phyloP scores from a whole-genome alignment of 2,888 invertebrate genomes.

The Pocota personata region DNA sequence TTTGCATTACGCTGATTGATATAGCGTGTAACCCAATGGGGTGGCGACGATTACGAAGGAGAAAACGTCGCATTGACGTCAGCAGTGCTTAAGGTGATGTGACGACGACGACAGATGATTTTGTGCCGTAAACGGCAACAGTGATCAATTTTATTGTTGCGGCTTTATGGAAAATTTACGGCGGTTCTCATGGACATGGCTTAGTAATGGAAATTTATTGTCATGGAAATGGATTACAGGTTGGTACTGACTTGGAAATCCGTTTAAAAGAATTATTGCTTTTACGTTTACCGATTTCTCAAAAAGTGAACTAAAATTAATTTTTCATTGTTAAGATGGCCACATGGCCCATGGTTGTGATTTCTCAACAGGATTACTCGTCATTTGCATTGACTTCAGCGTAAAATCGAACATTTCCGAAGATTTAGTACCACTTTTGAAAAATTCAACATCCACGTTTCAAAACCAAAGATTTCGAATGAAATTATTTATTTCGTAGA shows the following conservation, averaged over 20 bases:
- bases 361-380: too few relatives aligned
- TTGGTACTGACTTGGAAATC: background rate
- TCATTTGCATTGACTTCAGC: too few relatives aligned
- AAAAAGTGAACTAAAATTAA: background rate
- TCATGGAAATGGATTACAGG: background rate
- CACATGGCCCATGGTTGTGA: too few relatives aligned
- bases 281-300: background rate
- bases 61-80: background rate
- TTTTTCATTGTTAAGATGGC: background rate
- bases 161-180: background rate
- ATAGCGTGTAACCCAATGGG: background rate
- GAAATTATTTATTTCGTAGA: too few relatives aligned
- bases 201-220: background rate
- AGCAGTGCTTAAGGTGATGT: background rate
- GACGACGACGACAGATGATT: background rate
- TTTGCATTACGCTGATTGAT: constrained; percentile 21
- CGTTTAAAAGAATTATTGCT: background rate
- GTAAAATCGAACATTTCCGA: too few relatives aligned
- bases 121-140: background rate
- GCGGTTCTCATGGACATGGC: background rate
- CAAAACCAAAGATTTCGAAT: too few relatives aligned
- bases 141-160: background rate
- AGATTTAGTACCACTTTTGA: too few relatives aligned
- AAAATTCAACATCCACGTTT: too few relatives aligned
- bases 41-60: background rate